phyloP scores from a whole-genome alignment of 2,113 vertebrate genomes.

The Gila orcuttii region DNA sequence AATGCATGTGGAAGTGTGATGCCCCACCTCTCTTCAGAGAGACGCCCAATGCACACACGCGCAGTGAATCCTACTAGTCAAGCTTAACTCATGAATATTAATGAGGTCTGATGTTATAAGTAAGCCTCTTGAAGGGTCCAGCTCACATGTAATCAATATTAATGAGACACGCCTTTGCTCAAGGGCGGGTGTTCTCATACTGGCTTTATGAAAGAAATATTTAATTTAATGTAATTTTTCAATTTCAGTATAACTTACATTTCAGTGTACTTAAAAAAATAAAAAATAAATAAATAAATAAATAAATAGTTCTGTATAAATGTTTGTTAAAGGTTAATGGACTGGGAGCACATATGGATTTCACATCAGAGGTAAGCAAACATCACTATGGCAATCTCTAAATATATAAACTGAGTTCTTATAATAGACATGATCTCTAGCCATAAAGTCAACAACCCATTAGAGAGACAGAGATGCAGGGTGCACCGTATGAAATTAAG shows the following conservation, averaged over 20 bases:
- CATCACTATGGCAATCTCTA: neutral
- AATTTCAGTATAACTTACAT: no score
- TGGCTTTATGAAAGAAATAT: neutral
- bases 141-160: neutral
- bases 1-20: slow-evolving; percentile 70
- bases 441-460: neutral
- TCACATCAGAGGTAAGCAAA: neutral
- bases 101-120: neutral
- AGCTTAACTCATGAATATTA: slow-evolving; percentile 17
- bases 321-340: neutral
- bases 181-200: no score
- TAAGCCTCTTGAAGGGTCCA: neutral
- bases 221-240: no score
- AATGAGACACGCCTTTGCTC: neutral
- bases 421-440: slow-evolving; percentile 14
- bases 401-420: neutral
- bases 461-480: neutral
- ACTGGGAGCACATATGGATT: slow-evolving; percentile 7
- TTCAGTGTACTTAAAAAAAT: no score
- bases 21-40: slow-evolving; percentile 42
- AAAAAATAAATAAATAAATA: no score
- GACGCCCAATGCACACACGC: slow-evolving; percentile 3
- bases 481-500: neutral
- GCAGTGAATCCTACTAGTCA: neutral
- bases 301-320: neutral